Base-by-base conservation (phyloP, 2,797 vertebrate genomes). In the Phyllotis vaccarum region DNA sequence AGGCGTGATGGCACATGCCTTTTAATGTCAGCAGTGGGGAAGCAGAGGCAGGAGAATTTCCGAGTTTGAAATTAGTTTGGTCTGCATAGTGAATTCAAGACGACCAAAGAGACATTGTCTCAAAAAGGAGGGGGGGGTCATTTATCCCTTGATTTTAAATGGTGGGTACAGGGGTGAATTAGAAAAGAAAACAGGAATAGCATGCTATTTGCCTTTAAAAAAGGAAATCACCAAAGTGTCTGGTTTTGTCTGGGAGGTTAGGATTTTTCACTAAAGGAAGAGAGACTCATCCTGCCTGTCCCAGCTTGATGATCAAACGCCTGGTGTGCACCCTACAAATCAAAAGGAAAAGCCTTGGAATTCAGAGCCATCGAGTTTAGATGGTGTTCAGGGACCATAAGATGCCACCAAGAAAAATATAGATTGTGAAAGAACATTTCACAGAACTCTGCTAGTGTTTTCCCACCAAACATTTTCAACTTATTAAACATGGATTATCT, bases 111-210 rank as follows among this genome's bases (percentile, higher is more conserved):
- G 82, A 66, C 60, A 34, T 29, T 85, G 60, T 85, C 60, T 24
- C 17, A 22, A 85, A 46, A 29, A 75, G 6, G 27, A 16, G 54
- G 22, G 46, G 29, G 31, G 52, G 49, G 43, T 43, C 12, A 0
- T n/a, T 49, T 12, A 24, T 68, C 95, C 43, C 56, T 96, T 88
- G 75, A 52, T 96, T 89, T 91, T 81, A 94, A 91, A 74, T 87
- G 78, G 21, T 89, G 93, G 85, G 62, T 93, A 64, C 86, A 37
- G 34, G 90, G 91, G 56, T 76, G 81, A 75, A 74, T 88, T 89
- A 78, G 54, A 80, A 86, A 86, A 74, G 52, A 82, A 92, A 95
- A 85, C 52, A 89, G 46, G 37, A 40, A 14, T 34, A 90, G 64
- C 68, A 16, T 64, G 62, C 3, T 9, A 31, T 82, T 95, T 86